phyloP scores from a whole-genome alignment of 1,140 invertebrate species.

The Cephus cinctus region DNA sequence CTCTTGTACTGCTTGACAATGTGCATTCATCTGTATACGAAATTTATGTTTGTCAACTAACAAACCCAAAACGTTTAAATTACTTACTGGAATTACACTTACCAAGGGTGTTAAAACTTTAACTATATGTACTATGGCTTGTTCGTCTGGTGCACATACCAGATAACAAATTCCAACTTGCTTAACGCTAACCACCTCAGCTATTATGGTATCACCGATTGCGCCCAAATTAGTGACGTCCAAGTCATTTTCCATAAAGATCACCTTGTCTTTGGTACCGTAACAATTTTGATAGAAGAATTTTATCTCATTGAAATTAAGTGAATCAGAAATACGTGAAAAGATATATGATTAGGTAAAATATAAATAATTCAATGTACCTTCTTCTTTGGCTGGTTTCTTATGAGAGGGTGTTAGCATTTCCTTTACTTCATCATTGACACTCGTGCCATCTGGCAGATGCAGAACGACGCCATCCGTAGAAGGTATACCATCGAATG shows the following conservation, averaged over 20 bases:
- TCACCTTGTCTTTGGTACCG: background rate
- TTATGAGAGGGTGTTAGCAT: conserved; percentile 35
- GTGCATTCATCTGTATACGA: conserved; percentile 40
- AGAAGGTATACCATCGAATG: conserved; percentile 21
- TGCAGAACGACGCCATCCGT: conserved; percentile 37
- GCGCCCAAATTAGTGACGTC: background rate
- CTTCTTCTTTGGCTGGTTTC: conserved; percentile 12
- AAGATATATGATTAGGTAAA: background rate
- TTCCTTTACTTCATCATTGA: conserved; percentile 37
- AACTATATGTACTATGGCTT: too few species aligned
- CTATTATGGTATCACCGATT: background rate
- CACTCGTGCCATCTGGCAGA: conserved; percentile 14
- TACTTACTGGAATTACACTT: background rate
- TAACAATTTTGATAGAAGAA: background rate
- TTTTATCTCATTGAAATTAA: background rate
- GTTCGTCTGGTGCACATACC: too few species aligned
- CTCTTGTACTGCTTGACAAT: conserved; percentile 19
- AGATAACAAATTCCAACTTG: too few species aligned
- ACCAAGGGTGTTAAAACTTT: background rate
- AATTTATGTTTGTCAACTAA: too few species aligned
- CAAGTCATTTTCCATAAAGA: background rate
- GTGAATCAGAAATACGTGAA: background rate
- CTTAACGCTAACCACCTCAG: too few species aligned
- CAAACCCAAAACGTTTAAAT: conserved; percentile 17
- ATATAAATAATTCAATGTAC: conserved; percentile 15